Base-by-base conservation (phyloP, 2,888 invertebrate genomes). In the Microctonus hyperodae region DNA sequence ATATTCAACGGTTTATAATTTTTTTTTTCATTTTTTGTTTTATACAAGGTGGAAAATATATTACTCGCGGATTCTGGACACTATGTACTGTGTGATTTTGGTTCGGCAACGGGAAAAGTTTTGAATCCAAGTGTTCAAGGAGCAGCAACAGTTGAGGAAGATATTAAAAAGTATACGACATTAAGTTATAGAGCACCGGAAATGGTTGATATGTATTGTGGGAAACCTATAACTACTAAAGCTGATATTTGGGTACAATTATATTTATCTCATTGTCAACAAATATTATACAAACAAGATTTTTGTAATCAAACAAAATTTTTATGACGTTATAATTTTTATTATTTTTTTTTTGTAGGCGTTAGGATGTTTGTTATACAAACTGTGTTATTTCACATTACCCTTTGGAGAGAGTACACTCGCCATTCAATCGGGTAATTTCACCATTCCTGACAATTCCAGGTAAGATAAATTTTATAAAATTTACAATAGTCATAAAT, bases 341-440 rank as follows among this genome's bases (percentile, higher is more conserved):
- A n/a, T 62, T 58, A 51, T 62, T 33, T 22, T 69, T 64, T 75
- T 68, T 85, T 85, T 86, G 53, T 83, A 92, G 92, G 95, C 96
- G 25, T 84, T 96, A 66, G 96, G 96, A 61, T 95, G 95, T 85
- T 86, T 96, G 77, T 86, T 96, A 58, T 96, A 94, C 84, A 94
- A 95, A 83, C 86, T 97, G 75, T 95, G 95, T 85, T 97, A 92
- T 85, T 96, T 96, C 84, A 88, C 91, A 40, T 86, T 95, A 79
- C 96, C 96, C 60, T 96, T 96, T 84, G 96, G 94, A 33, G 96
- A 97, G 84, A 95, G 94, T 79, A 91, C 93, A n/a, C 86, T 96
- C 74, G 96, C 96, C 61, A 96, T 97, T 80, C 95, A 95, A 84
- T 94, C 92, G 83, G 95, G 93, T 61, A 91, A 92, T 79, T 94